Percentiles rank a stretch among this genome's conserved stretches.
phyloP scores from a whole-genome alignment of 2,113 vertebrate species.

The Gobiocypris rarus region DNA sequence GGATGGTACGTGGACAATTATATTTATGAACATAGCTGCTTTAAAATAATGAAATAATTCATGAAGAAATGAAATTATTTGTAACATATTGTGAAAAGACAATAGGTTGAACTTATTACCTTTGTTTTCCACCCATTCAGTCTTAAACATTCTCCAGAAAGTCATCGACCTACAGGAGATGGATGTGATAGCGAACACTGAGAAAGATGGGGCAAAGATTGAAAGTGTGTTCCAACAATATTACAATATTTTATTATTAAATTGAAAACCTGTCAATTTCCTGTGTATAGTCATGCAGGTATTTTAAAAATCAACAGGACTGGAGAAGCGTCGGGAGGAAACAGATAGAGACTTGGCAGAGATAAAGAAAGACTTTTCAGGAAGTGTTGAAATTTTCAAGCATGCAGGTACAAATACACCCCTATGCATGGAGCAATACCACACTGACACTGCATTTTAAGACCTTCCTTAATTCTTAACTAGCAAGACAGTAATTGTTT shows the following conservation, averaged over 20 bases:
- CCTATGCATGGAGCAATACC: constrained; percentile 5
- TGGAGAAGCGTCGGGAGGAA: background rate
- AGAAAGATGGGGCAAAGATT: background rate
- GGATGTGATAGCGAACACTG: background rate
- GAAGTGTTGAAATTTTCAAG: background rate
- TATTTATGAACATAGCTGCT: background rate
- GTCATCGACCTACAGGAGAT: background rate
- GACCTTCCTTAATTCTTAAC: background rate
- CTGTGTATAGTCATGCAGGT: background rate
- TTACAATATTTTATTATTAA: background rate
- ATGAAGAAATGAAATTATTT: background rate
- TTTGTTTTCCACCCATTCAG: background rate
- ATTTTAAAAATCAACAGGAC: background rate
- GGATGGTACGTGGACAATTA: constrained; percentile 16
- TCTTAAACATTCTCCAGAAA: constrained; percentile 21
- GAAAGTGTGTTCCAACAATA: constrained; percentile 13
- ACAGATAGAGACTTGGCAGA: background rate
- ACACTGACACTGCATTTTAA: background rate
- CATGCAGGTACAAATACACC: background rate
- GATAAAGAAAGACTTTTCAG: background rate
- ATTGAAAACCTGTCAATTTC: background rate
- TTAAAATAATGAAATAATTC: background rate
- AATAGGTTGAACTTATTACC: background rate
- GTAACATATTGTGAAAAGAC: background rate
- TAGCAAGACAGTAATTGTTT: background rate